Percentiles rank a stretch among this genome's conserved stretches.
These are phyloP conservation scores for Orchesella cincta DNA, from an alignment of 1,140 invertebrate genomes.

Conservation along the genomic window DNA sequence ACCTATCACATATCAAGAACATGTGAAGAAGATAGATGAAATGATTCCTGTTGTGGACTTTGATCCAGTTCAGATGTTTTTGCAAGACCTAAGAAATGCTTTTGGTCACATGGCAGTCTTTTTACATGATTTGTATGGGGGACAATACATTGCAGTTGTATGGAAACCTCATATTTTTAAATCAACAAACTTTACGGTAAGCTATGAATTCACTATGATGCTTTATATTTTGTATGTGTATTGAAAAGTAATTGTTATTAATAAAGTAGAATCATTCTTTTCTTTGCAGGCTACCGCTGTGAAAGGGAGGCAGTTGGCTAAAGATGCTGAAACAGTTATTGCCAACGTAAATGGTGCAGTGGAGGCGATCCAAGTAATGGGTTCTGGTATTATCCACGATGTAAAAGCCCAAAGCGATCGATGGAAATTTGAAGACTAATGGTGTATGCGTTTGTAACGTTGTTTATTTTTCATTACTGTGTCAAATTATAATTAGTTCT, in stretches of 20 bases:
- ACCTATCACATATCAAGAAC: conserved; percentile 45
- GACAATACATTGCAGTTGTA: conserved; percentile 74
- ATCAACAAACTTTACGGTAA: conserved; percentile 71
- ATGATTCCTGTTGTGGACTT: conserved; percentile 74
- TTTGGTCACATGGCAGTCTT: conserved; percentile 81
- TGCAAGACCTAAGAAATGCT: conserved; percentile 70
- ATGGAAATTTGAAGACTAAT: conserved; percentile 2
- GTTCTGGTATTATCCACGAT: conserved; percentile 62
- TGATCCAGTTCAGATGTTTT: conserved; percentile 71
- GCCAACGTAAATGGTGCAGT: conserved; percentile 69
- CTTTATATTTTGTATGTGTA: neutral
- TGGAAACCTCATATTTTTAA: conserved; percentile 72
- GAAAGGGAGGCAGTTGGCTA: conserved; percentile 58
- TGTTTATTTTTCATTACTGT: too few relatives aligned
- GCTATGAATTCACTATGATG: conserved; percentile 30
- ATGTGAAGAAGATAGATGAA: conserved; percentile 54
- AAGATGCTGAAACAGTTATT: conserved; percentile 58
- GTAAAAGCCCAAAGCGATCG: conserved; percentile 43
- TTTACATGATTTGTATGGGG: conserved; percentile 84
- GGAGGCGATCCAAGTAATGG: conserved; percentile 72
- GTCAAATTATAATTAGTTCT: too few relatives aligned
- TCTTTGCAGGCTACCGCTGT: conserved; percentile 54
- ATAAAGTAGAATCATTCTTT: neutral
- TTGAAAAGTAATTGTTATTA: neutral
- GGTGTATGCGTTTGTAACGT: too few relatives aligned